These are phyloP conservation scores for Pseudoatta argentina DNA, from an alignment of 1,140 invertebrate species.

Conservation along the genomic window DNA sequence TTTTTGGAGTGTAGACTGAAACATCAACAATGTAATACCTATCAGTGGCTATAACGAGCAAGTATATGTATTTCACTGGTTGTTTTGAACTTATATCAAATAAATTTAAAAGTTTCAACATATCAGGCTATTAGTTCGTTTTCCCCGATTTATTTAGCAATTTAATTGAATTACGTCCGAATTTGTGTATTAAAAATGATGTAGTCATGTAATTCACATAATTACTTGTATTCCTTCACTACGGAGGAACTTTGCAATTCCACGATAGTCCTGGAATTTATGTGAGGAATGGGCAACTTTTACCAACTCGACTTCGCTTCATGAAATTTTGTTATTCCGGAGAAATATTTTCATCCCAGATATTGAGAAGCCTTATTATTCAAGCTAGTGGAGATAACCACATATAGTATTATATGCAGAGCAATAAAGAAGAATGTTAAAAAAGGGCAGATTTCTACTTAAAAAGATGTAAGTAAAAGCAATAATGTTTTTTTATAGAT, in stretches of 20 bases:
- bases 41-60: not conserved
- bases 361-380: constrained; percentile 31
- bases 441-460: no score
- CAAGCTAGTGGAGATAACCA: constrained; percentile 13
- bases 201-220: constrained; percentile 12
- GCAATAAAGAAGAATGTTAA: no score
- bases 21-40: no score
- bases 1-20: no score
- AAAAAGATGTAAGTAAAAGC: no score
- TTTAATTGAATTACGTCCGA: constrained; percentile 7
- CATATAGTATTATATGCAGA: no score
- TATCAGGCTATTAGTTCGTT: not conserved
- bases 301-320: constrained; percentile 18
- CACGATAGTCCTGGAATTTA: constrained; percentile 60
- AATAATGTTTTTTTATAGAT: no score
- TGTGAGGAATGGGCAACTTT: constrained; percentile 34
- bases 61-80: not conserved
- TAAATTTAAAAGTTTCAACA: not conserved
- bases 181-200: constrained; percentile 26
- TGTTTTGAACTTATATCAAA: not conserved
- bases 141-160: not conserved
- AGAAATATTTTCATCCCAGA: constrained; percentile 54
- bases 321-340: constrained; percentile 51
- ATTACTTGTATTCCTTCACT: not conserved
- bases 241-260: constrained; percentile 35